Base-by-base conservation (phyloP, 2,888 invertebrate genomes). In the Platycheirus albimanus region DNA sequence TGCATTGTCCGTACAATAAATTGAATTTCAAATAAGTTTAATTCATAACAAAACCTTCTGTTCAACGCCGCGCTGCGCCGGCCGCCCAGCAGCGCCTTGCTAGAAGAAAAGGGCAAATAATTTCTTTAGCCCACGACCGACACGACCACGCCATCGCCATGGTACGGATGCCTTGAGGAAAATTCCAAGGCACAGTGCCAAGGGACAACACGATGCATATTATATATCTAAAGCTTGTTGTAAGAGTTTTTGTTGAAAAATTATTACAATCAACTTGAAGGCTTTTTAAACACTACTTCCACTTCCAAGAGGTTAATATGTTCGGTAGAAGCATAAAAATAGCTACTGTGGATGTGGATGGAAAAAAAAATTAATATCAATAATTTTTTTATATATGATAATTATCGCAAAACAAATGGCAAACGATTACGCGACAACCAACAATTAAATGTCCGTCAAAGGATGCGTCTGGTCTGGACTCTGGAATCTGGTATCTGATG, bases 361-460 rank as follows among this genome's bases (percentile, higher is more conserved):
- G 13, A 43, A 51, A 13, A 69, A 38, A 54, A 13, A 33, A 45
- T 52, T 49, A 19, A 70, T 47, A 56, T 20, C 28, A 6, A 28
- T 58, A 43, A 24, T 52, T 24, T 41, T 36, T 43, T 15, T 8
- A 30, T 8, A 30, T 47, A 41, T 43, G 17, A 64, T 77, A 64
- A 64, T 71, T 58, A 63, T 70, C 33, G 7, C n/a, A 11, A 30
- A 61, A 71, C 52, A 36, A 78, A 71, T 66, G 58, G 24, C 43
- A 10, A 30, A 33, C 47, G 33, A 72, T 72, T 72, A 78, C 28
- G 36, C 11, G 36, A 45, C 36, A 30, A 45, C 61, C 36, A 58
- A 71, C 66, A 67, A 72, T 78, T 78, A 67, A 78, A 72, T 49
- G 67, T 20, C 67, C 47, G 20, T 54, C 61, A 67, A 63, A 61